Evolutionary conservation across 2,888 invertebrate species (phyloP).

Genomic region (Deilephila elpenor): DNA sequence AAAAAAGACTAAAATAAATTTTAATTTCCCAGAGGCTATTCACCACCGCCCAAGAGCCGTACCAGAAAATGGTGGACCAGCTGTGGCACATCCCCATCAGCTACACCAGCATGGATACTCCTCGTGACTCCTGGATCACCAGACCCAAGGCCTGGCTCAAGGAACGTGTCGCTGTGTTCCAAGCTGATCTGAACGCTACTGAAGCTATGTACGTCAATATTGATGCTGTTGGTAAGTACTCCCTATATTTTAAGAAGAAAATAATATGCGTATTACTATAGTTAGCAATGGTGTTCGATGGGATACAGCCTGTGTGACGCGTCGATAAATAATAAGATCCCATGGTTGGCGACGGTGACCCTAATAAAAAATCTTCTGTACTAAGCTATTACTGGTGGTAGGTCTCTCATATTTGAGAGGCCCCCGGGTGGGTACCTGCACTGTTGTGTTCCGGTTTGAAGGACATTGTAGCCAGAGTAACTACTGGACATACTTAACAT

Average conservation of each 20-base stretch:
- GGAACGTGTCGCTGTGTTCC: slow-evolving; percentile 44
- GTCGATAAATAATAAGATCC: too few relatives aligned
- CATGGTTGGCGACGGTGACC: too few relatives aligned
- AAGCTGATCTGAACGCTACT: slow-evolving; percentile 56
- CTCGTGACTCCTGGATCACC: slow-evolving; percentile 51
- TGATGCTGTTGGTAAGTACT: slow-evolving; percentile 80
- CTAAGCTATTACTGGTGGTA: too few relatives aligned
- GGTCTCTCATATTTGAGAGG: too few relatives aligned
- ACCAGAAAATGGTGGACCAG: slow-evolving; percentile 64
- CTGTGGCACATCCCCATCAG: slow-evolving; percentile 87
- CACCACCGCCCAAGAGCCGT: slow-evolving; percentile 62
- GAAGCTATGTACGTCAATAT: slow-evolving; percentile 87
- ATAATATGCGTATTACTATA: too few relatives aligned
- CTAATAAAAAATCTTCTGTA: too few relatives aligned
- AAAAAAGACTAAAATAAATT: neutral
- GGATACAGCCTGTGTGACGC: too few relatives aligned
- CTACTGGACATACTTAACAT: too few relatives aligned
- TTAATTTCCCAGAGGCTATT: slow-evolving; percentile 60
- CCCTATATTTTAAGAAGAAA: neutral
- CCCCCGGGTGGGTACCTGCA: too few relatives aligned
- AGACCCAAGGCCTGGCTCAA: slow-evolving; percentile 68
- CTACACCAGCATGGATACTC: slow-evolving; percentile 56
- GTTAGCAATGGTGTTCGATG: too few relatives aligned
- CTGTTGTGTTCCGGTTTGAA: too few relatives aligned
- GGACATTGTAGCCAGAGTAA: too few relatives aligned